Conservation (phyloP, 1,140 invertebrate genomes). For the Drosophila truncata region DNA sequence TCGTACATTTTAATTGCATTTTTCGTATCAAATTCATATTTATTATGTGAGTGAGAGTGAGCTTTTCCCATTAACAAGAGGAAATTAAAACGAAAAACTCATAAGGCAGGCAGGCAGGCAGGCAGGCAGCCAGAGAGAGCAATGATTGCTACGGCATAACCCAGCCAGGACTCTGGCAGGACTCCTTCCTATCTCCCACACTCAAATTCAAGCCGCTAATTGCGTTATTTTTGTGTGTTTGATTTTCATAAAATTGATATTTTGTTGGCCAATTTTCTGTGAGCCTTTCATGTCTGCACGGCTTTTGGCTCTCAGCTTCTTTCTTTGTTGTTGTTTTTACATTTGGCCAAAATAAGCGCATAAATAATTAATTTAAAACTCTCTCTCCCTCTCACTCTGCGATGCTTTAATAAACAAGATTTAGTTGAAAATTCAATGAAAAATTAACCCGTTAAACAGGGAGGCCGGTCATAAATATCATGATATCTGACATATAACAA, state of each 20-base stretch:
- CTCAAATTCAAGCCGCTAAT: conserved; percentile 58
- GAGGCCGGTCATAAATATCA: background rate
- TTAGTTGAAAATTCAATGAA: conserved; percentile 31
- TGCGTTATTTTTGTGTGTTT: conserved; percentile 75
- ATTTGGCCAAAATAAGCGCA: conserved; percentile 17
- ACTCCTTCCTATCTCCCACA: background rate
- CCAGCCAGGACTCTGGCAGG: background rate
- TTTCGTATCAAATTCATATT: conserved; percentile 80
- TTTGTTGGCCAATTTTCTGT: conserved; percentile 41
- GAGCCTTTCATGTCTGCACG: conserved; percentile 17
- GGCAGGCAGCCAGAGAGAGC: conserved; percentile 14
- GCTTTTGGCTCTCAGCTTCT: conserved; percentile 1
- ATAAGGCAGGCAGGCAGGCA: conserved; percentile 43
- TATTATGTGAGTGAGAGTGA: conserved; percentile 57
- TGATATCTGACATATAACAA: background rate
- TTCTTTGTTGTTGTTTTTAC: conserved; percentile 16
- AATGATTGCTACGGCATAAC: conserved; percentile 50
- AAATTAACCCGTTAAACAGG: conserved; percentile 10
- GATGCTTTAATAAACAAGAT: conserved; percentile 13
- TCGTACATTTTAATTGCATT: conserved; percentile 81
- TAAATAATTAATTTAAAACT: conserved; percentile 41
- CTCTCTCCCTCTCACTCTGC: background rate
- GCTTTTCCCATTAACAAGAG: conserved; percentile 74
- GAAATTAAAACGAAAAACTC: conserved; percentile 80
- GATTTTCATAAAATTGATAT: conserved; percentile 72